Base-by-base conservation (phyloP, 2,888 invertebrate genomes). In the Scaptomyza reducta region DNA sequence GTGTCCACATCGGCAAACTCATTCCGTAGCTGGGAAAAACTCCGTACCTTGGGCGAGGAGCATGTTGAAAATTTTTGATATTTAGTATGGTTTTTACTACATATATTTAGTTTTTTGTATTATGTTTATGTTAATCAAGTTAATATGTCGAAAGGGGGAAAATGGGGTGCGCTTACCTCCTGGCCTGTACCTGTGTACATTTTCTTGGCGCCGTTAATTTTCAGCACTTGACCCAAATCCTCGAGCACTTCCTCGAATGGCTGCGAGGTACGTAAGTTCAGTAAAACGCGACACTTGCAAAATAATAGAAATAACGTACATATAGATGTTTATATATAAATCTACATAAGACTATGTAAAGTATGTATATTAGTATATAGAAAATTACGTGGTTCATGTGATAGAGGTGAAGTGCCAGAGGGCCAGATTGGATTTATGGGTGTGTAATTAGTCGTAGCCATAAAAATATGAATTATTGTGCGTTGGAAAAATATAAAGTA, bases 201-300 rank as follows among this genome's bases (percentile, higher is more conserved):
- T 91, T 96, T 94, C 91, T 96, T 96, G 74, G 97, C 97, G 67
- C 97, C 96, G 88, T 95, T 96, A 95, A 97, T 96, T 93, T 97
- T 97, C 73, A 98, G 93, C 47, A 98, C 97, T 93, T 97, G 96
- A 46, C 98, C 98, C 88, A 98, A 94, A 92, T 98, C 98, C 91
- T 96, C 96, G 61, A 98, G 93, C 33, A 98, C 97, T 90, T 98
- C 98, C 92, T 98, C 98, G 90, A 98, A 98, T 0, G 97, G 97
- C 89, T 98, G 98, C 31, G 96, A 95, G 16, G 98, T 98, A 73
- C 97, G 95, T 82, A 98, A 94, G 91, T 98, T 98, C 70, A 98
- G 93, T 77, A 98, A 93, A 50, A 98, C 97, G 70, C 97, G 96
- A 91, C 97, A 97, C 96, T 97, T 93, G 33, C 86, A 85, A 27